Evolutionary conservation across 2,113 vertebrate genomes (phyloP), one percentile per base, ranked within the genome.

Genomic region (Tragelaphus strepsiceros): DNA sequence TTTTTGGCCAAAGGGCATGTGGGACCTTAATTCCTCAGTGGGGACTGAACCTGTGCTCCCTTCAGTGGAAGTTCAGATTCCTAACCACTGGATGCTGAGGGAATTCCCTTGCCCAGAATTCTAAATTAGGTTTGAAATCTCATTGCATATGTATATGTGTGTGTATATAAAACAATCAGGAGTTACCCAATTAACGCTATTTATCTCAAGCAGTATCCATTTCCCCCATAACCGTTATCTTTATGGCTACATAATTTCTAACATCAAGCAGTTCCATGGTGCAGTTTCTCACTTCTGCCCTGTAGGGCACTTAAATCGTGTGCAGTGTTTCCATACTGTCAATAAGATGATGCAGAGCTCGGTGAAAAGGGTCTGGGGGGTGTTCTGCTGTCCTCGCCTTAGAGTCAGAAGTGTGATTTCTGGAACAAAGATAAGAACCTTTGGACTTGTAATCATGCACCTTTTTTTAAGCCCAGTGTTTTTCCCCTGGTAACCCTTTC

Each of bases 201-300:
- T 54, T 13, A 39, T 46, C 56, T 62, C 39, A 51, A 39, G 13
- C 6, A 10, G 8, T 32, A 64, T 81, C 4, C 6, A 8, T 53
- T 53, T 53, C 62, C 2, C 81, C 5, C 24, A 49, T n/a, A 24
- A 22, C 53, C 13, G 19, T n/a, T 46, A 10, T 51, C 67, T 78
- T 35, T 53, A 56, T 17, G 49, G 58, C 19, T 54, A 16, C 24
- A 35, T 58, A 12, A 35, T 78, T 96, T 62, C 22, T 46, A 39
- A 4, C 53, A 26, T n/a, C 28, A 35, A 53, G 35, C 6, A 22
- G 2, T 4, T 16, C 11, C 10, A 3, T 39, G 2, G 6, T 28
- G 11, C 5, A 46, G 16, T 2, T 43, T 7, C 77, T 88, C 39
- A 7, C 80, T 59, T 35, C 43, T 53, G 39, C 26, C 21, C 15